Base-by-base conservation (phyloP, 1,140 invertebrate genomes). In the Eupeodes corollae region DNA sequence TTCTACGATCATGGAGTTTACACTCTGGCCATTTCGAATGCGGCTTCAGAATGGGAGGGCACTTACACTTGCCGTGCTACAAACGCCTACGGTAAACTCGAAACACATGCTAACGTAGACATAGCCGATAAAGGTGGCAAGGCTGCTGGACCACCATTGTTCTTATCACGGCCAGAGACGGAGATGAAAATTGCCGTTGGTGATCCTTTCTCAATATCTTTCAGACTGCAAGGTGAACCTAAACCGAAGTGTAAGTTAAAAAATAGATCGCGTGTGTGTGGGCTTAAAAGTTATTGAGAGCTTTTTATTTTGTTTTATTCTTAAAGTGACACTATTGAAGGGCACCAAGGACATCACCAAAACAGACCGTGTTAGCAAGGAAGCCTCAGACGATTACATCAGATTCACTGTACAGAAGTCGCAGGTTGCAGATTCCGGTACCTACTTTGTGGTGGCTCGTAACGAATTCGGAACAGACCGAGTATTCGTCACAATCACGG, bases 401-500 rank as follows among this genome's bases (percentile, higher is more conserved):
- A 81, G 86, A 56, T 79, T 98, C 38, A 88, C 89, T 9, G 75
- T 98, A 51, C 88, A 89, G 61, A 83, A 91, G 57, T 82, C 88
- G 1, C 78, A 80, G 46, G 73, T 82, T 8, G 80, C 88, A 39
- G 96, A 99, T 63, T 82, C 88, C 48, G 95, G 93, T 9, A 91
- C 89, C 6, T 98, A 98, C 67, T 95, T 90, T 42, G 86, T 98
- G 49, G 73, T 97, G 15, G 84, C 89, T 6, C 88, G 88, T 61
- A 99, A 98, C 71, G 74, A 82, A 32, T 86, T 87, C 51, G 95
- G 95, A 15, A 84, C 79, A 53, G 87, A 90, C 55, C 76, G 86
- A 65, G 80, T 83, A 42, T 91, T 90, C 67, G 83, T 88, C 50
- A 89, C 86, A 35, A 78, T 91, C 31, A 79, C 79, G 73, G 86